Conservation (phyloP, 2,888 invertebrate genomes). For the Anarsia innoxiella region DNA sequence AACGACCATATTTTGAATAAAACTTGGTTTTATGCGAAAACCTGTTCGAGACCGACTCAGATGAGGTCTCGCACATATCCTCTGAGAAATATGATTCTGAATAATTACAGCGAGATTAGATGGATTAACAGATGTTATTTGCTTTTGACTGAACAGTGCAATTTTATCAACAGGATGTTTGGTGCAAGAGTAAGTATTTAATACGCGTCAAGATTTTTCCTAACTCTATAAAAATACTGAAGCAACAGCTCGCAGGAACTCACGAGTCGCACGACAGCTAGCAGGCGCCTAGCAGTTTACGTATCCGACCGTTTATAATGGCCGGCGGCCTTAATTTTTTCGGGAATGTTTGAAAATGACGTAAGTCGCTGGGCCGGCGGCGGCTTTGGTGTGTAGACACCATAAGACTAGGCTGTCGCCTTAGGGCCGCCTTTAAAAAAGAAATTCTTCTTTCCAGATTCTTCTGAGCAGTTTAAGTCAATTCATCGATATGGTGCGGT, state of each 20-base stretch:
- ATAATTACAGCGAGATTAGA: neutral
- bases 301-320: no score
- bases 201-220: no score
- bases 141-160: slow-evolving; percentile 2
- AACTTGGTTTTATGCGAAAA: neutral
- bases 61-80: neutral
- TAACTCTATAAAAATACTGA: no score
- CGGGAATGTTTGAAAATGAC: no score
- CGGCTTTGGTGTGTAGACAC: no score
- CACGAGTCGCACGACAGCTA: no score
- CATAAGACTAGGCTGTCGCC: no score
- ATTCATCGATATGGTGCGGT: slow-evolving; percentile 17
- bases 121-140: slow-evolving; percentile 2
- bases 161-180: slow-evolving; percentile 3
- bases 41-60: neutral
- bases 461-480: slow-evolving; percentile 17
- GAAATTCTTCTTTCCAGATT: slow-evolving; percentile 8
- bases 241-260: no score
- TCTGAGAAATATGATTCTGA: neutral
- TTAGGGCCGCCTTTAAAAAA: no score
- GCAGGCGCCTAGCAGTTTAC: no score
- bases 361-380: no score
- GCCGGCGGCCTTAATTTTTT: no score
- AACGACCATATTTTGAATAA: neutral
- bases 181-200: slow-evolving; percentile 3